Base-by-base conservation (phyloP, 2,113 vertebrate genomes). In the Damaliscus lunatus region DNA sequence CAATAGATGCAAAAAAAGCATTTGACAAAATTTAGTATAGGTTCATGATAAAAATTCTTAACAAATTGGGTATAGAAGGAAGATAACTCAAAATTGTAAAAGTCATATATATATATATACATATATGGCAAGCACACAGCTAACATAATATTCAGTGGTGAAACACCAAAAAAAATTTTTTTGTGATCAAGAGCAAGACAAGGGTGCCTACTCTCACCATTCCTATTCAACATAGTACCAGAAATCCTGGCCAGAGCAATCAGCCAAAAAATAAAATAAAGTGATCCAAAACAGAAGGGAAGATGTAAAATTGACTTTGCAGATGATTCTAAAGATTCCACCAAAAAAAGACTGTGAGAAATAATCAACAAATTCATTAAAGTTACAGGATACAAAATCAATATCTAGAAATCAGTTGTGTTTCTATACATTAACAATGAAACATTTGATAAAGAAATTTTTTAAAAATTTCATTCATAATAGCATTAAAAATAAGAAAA, bases 131-230 rank as follows among this genome's bases (percentile, higher is more conserved):
- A 57, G 52, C 23, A 25, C 53, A 85, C 5, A 43, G 36, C 53
- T 85, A 59, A 59, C 55, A 85, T 57, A 53, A 55, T 27, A 52
- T 17, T 21, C 16, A 52, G 16, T 52, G 78, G 48, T 52, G 29
- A 52, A 81, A 81, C 48, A 50, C 48, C 0, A 0, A 81, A 81
- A 81, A n/a, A 52, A 7, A 2, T 4, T 33, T 19, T 81, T 33
- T 50, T 81, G 78, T 81, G 46, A 33, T 50, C 48, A 33, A 52
- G 31, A 52, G 52, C 46, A 81, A 52, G 46, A 21, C 78, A 81
- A 52, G 48, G 46, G 16, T 81, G 46, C 78, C 29, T 33, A 33
- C 78, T 52, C 29, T 80, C 17, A 19, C 16, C 29, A 50, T 29
- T 80, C 16, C 29, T 80, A 33, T 33, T 80, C 46, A 81, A 50